Evolutionary conservation across 1,140 invertebrate genomes (phyloP), one percentile per base, ranked within the genome.

Genomic region (Drosophila melanica): DNA sequence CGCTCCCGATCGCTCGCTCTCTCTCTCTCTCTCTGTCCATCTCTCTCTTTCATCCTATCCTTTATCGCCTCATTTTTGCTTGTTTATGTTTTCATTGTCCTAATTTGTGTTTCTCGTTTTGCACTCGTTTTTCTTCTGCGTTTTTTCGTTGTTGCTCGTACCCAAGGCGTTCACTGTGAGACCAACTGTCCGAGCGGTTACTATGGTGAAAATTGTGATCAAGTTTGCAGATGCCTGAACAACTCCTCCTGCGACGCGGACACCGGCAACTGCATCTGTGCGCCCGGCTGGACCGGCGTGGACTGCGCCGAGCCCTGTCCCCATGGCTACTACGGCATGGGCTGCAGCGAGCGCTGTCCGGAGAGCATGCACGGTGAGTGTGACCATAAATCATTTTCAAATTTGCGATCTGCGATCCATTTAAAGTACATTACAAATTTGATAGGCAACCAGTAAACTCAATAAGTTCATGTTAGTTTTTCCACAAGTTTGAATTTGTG

Each of bases 191-290:
- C 95, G 9, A 90, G 92, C 50, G 98, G 97, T 50, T 94, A 92
- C 78, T 98, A 95, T 92, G 98, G 98, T 47, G 92, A 94, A 50
- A 93, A 95, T 81, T 99, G 98, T 93, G 93, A 94, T 70, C 92
- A 94, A 79, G 92, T 94, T 54, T 98, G 98, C 92, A 94, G 95
- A 78, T 99, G 98, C 93, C 93, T 94, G 72, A 96, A 97, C 92
- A 96, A 97, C 91, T 96, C 96, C 60, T 96, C 96, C n/a, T 99
- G 98, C 92, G 95, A 98, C 92, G 94, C 95, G 33, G 92, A 93
- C 10, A 95, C 94, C 12, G 98, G 97, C 27, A 93, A 92, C 66
- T 99, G 98, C 91, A 93, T 96, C 65, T 99, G 98, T 93, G 93
- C 95, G 14, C 93, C 96, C 33, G 98, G 98, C 48, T 97, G 96